Percentiles rank a stretch among this genome's conserved stretches.
phyloP scores from a whole-genome alignment of 2,888 invertebrate genomes.

The Melinaea menophilus region DNA sequence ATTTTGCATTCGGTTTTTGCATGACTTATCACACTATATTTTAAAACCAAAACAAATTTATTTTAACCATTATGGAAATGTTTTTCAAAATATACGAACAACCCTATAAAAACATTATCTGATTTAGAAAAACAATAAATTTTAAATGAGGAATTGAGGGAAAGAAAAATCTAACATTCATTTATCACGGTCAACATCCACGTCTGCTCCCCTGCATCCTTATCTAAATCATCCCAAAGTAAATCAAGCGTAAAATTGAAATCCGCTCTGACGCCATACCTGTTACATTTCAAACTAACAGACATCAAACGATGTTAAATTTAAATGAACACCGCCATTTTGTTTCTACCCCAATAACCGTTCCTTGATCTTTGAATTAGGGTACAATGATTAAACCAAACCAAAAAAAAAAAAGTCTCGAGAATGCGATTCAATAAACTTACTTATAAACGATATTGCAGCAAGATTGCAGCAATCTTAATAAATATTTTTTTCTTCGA shows the following conservation, averaged over 20 bases:
- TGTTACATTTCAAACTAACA: conserved; percentile 47
- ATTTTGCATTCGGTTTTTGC: conserved; percentile 27
- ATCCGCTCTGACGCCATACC: conserved; percentile 40
- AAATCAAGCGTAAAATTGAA: conserved; percentile 73
- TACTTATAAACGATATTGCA: background rate
- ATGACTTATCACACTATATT: conserved; percentile 12
- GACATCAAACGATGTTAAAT: conserved; percentile 55
- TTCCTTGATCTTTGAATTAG: conserved; percentile 14
- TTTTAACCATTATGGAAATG: too few species aligned
- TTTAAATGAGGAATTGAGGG: conserved; percentile 3
- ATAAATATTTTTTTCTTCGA: conserved; percentile 12
- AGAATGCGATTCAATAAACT: background rate
- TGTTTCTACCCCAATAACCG: conserved; percentile 13
- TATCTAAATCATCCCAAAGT: conserved; percentile 59
- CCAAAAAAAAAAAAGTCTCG: background rate
- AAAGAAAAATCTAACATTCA: conserved; percentile 17
- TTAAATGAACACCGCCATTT: conserved; percentile 43
- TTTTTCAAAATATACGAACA: background rate
- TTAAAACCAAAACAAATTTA: too few species aligned
- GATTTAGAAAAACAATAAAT: conserved; percentile 7
- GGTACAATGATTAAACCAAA: background rate
- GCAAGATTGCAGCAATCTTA: background rate
- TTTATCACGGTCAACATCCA: conserved; percentile 22
- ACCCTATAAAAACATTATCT: background rate
- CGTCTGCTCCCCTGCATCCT: conserved; percentile 27